Base-by-base conservation (phyloP, 2,888 invertebrate species). In the Stenolophus ochropezus region DNA sequence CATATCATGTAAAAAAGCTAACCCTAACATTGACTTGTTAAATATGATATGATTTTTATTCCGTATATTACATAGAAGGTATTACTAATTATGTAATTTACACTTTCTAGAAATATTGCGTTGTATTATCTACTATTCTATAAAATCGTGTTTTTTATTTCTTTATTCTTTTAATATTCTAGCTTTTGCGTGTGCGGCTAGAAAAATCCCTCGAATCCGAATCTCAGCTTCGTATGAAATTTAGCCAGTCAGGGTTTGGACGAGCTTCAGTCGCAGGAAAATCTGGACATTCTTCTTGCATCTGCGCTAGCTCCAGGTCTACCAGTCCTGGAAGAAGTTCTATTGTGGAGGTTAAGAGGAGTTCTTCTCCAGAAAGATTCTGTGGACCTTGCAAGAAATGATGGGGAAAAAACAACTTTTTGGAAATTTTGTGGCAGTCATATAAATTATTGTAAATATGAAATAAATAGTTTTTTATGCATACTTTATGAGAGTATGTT, bases 121-220 rank as follows among this genome's bases (percentile, higher is more conserved):
- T n/a, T n/a, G n/a, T n/a, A n/a, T n/a, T n/a, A n/a, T n/a, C n/a
- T n/a, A n/a, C n/a, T n/a, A n/a, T n/a, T n/a, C n/a, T n/a, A n/a
- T n/a, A n/a, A n/a, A n/a, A n/a, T n/a, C n/a, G n/a, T n/a, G n/a
- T n/a, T n/a, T n/a, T n/a, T n/a, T n/a, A n/a, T n/a, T n/a, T n/a
- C n/a, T n/a, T n/a, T n/a, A n/a, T n/a, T n/a, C n/a, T n/a, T n/a
- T n/a, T n/a, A n/a, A n/a, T n/a, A n/a, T n/a, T n/a, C n/a, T n/a
- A n/a, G n/a, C n/a, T n/a, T n/a, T n/a, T n/a, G n/a, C n/a, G n/a
- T n/a, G n/a, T n/a, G n/a, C n/a, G n/a, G n/a, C n/a, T n/a, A n/a
- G n/a, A n/a, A n/a, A n/a, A n/a, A n/a, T n/a, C n/a, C n/a, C n/a
- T 85, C 11, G 84, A 82, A 23, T 84, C 79, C 20, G 84, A 85